A percentile compares a stretch with the other conserved stretches of the same genome.
phyloP scores from a whole-genome alignment of 2,113 vertebrate genomes.

The Chloropsis cyanopogon region DNA sequence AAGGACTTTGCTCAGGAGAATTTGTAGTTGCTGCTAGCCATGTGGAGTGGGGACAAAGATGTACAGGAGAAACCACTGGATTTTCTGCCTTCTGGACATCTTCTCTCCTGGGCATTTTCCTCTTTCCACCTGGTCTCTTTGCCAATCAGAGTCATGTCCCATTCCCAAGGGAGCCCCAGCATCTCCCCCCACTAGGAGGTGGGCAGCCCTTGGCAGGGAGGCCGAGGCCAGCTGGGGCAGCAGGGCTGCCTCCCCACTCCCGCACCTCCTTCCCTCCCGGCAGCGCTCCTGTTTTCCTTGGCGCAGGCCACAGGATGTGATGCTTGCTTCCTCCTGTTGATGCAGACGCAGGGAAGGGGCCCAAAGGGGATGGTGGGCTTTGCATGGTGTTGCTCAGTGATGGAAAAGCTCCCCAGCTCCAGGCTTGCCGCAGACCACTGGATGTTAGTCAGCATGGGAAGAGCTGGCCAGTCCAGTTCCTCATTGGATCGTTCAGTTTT shows the following conservation, averaged over 20 bases:
- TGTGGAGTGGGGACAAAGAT: background rate
- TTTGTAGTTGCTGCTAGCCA: background rate
- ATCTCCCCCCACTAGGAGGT: background rate
- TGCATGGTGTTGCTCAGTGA: background rate
- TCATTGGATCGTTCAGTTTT: background rate
- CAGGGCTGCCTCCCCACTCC: background rate
- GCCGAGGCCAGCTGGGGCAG: background rate
- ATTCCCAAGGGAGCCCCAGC: background rate
- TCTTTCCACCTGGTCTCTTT: background rate
- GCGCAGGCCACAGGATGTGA: background rate
- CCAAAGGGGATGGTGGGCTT: background rate
- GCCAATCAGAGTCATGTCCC: background rate
- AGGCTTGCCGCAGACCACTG: background rate
- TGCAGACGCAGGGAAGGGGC: constrained; percentile 23
- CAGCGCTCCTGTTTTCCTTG: constrained; percentile 48
- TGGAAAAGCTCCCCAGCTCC: background rate
- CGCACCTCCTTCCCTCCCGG: background rate
- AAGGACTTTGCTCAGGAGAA: background rate
- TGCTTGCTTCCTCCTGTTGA: constrained; percentile 43
- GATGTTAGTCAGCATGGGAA: background rate
- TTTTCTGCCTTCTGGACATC: background rate
- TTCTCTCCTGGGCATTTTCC: background rate
- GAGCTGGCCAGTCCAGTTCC: background rate
- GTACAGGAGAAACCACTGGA: rapidly evolving
- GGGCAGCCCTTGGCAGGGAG: background rate